phyloP scores from a whole-genome alignment of 37 sponge, comb jelly and placozoan species.

The Halichondria panicea region DNA sequence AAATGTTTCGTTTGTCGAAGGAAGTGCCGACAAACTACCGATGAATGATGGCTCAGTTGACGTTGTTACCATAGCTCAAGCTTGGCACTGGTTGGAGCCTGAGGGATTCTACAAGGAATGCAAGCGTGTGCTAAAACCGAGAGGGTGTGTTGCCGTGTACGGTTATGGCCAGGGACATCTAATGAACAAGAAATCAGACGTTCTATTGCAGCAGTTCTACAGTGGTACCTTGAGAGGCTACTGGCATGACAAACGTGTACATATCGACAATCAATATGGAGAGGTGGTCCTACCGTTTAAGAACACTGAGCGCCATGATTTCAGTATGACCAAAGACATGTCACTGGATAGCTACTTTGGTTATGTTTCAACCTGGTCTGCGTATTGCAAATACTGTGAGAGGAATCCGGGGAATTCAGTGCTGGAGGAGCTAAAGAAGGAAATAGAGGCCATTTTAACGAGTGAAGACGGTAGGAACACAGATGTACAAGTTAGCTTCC shows the following conservation, averaged over 20 bases:
- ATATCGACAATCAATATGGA: conserved; percentile 52
- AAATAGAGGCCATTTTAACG: no score
- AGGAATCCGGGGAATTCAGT: conserved; percentile 36
- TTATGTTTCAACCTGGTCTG: conserved; percentile 67
- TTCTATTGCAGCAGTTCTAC: conserved; percentile 42
- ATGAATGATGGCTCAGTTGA: conserved; percentile 30
- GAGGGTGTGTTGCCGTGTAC: conserved; percentile 74
- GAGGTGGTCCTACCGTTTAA: conserved; percentile 41
- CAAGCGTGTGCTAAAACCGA: conserved; percentile 45
- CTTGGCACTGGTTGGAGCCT: conserved; percentile 74
- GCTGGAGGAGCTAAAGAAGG: conserved; percentile 29
- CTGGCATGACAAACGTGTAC: conserved; percentile 56
- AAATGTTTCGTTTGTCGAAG: conserved; percentile 59
- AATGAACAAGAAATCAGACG: conserved; percentile 11
- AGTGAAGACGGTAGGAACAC: no score
- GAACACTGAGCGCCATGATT: conserved; percentile 23
- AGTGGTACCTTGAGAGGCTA: conserved; percentile 29
- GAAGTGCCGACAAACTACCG: conserved; percentile 34
- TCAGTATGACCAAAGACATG: conserved; percentile 2
- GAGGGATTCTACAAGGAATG: conserved; percentile 42
- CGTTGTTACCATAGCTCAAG: conserved; percentile 72
- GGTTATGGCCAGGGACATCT: conserved; percentile 61
- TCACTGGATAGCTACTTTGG: conserved; percentile 39
- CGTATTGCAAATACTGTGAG: conserved; percentile 38
- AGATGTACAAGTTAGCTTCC: no score